Evolutionary conservation across 2,113 vertebrate genomes (phyloP).

Genomic region (Notechis scutatus): DNA sequence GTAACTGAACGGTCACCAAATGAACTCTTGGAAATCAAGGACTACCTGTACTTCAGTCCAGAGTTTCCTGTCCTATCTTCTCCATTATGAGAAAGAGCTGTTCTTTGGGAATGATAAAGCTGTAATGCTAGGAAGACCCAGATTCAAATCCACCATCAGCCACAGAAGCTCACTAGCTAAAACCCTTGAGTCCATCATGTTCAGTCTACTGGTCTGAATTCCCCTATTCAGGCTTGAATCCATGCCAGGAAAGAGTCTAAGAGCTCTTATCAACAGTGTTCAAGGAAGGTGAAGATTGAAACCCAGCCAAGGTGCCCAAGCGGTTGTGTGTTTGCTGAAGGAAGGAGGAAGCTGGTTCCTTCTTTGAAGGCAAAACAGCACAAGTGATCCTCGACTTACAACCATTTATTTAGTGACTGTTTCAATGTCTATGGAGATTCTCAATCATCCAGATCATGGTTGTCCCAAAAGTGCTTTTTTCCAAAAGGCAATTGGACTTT

Average conservation of each 20-base stretch:
- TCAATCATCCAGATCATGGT: too few species aligned
- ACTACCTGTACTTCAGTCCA: neutral
- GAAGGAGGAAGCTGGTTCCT: neutral
- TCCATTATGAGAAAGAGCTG: neutral
- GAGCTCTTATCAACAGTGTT: neutral
- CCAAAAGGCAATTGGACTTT: too few species aligned
- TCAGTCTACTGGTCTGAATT: neutral
- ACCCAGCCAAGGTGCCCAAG: neutral
- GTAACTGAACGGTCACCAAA: too few species aligned
- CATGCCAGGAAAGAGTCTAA: neutral
- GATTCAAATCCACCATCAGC: neutral
- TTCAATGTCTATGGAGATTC: too few species aligned
- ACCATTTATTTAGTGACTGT: too few species aligned
- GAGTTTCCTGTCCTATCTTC: too few species aligned
- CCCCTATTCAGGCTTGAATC: neutral
- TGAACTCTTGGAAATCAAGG: neutral
- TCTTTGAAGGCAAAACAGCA: neutral
- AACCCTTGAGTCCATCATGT: neutral
- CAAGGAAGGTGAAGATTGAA: neutral
- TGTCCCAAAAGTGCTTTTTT: too few species aligned
- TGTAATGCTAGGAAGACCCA: neutral
- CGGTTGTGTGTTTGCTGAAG: neutral
- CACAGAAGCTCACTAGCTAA: neutral
- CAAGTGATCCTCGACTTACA: too few species aligned
- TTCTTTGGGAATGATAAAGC: neutral